Conservation (phyloP, 2,113 vertebrate genomes). For the Pseudonaja textilis region DNA sequence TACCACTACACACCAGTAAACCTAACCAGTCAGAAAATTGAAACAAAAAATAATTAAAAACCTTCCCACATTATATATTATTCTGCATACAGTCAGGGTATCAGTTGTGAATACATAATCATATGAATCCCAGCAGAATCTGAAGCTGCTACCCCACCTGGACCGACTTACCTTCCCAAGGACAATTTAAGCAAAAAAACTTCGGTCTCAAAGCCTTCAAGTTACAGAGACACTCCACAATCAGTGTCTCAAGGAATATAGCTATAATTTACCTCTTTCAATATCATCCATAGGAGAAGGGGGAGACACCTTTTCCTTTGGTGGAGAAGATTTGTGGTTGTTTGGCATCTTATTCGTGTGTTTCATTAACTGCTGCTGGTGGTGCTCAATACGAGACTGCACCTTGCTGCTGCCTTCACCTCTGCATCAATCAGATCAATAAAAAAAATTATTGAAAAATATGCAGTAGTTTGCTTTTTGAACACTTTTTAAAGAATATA, state of each 20-base stretch:
- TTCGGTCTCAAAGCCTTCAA: neutral
- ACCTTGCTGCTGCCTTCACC: conserved; percentile 96
- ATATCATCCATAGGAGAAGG: conserved; percentile 92
- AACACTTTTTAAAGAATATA: neutral
- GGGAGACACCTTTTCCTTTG: conserved; percentile 81
- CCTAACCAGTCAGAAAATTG: neutral
- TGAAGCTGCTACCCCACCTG: neutral
- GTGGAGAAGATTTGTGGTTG: conserved; percentile 75
- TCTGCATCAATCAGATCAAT: conserved; percentile 64
- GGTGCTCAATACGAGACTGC: conserved; percentile 80
- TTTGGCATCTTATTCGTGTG: conserved; percentile 71
- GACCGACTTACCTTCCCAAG: neutral
- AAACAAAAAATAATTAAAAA: neutral
- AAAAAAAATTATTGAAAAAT: conserved; percentile 17
- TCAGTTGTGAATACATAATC: neutral
- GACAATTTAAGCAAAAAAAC: neutral
- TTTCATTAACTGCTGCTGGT: conserved; percentile 73
- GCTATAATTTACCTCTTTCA: conserved; percentile 81
- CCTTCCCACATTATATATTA: neutral
- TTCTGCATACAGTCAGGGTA: neutral
- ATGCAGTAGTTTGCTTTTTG: neutral
- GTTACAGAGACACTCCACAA: neutral
- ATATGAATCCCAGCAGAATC: neutral
- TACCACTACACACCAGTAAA: neutral
- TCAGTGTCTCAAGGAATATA: neutral